phyloP scores from a whole-genome alignment of 2,888 invertebrate genomes.

The Mesopsocus fuscifrons region DNA sequence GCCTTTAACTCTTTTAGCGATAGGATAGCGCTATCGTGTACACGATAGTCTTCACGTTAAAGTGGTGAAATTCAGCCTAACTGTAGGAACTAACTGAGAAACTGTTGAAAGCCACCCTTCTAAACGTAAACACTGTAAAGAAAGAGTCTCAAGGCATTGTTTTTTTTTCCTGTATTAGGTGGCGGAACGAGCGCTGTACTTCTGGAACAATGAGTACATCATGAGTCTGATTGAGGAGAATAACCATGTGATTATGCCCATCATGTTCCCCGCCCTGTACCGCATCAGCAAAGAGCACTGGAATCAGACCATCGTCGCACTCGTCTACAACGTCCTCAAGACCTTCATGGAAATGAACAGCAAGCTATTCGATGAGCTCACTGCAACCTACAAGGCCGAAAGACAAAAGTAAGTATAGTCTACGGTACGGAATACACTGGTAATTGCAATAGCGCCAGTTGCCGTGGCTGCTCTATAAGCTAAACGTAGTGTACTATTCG shows the following conservation, averaged over 20 bases:
- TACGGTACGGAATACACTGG: too few species aligned
- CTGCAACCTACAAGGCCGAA: conserved; percentile 96
- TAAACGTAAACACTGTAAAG: too few species aligned
- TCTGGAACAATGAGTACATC: conserved; percentile 99
- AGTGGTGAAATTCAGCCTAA: too few species aligned
- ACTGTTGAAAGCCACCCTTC: too few species aligned
- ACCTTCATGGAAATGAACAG: conserved; percentile 99
- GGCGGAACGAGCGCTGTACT: conserved; percentile 95
- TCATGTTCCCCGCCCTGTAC: conserved; percentile 98
- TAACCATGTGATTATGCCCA: conserved; percentile 94
- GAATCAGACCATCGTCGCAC: conserved; percentile 99
- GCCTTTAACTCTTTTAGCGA: too few species aligned
- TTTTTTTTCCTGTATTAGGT: conserved; percentile 67
- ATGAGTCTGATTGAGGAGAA: conserved; percentile 98
- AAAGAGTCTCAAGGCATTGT: too few species aligned
- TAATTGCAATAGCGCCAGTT: too few species aligned
- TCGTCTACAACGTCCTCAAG: conserved; percentile 99
- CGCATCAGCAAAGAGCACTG: conserved; percentile 99
- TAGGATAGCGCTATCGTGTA: too few species aligned
- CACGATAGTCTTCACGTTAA: too few species aligned
- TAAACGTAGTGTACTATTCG: too few species aligned
- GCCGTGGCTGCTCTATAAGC: too few species aligned
- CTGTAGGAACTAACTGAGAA: too few species aligned
- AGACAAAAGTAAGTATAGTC: conserved; percentile 79
- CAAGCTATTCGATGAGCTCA: conserved; percentile 96